Evolutionary conservation across 2,113 vertebrate species (phyloP), one percentile per base, ranked within the genome.

Genomic region (Lamprologus callipterus): DNA sequence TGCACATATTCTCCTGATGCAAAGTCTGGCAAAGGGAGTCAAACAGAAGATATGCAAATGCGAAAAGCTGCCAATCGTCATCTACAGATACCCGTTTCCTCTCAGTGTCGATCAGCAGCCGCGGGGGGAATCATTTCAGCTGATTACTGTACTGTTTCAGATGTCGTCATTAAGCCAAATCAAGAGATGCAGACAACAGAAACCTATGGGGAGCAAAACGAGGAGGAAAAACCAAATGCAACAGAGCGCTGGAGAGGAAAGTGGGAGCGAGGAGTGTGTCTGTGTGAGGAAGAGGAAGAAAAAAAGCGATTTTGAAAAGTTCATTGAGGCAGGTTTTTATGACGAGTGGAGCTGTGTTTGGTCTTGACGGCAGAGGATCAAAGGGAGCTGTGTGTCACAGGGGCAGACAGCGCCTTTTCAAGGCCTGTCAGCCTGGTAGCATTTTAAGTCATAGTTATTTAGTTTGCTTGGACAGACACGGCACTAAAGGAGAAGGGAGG

Each of bases 391-490:
- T 81, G 86, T 94, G 91, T 92, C 92, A 88, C 19, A 9, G 81
- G 82, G 89, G 87, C 82, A 91, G 92, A 92, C 90, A 78, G 81
- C 31, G 55, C 45, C 91, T 89, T 90, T 94, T 93, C 90, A 85
- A 90, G 85, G 81, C 85, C 94, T 89, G 91, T 95, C 94, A 94
- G 92, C 84, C 88, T 45, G 73, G 47, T 87, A 91, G 92, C 87
- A 88, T 91, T 93, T 94, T 87, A 94, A 96, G 89, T 92, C 92
- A 87, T 31, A 90, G 81, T 91, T 93, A 89, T 93, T 93, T 90
- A 87, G 91, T 87, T 89, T 89, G 89, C 91, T 90, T 88, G 87
- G 91, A 94, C 90, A 85, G 85, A 91, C 86, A 75, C 80, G 12
- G 86, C 78, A 55, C 83, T 84, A 70, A 83, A 87, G 49, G 84